Conservation (phyloP, 2,888 invertebrate genomes). For the Chromoteleia sp. region DNA sequence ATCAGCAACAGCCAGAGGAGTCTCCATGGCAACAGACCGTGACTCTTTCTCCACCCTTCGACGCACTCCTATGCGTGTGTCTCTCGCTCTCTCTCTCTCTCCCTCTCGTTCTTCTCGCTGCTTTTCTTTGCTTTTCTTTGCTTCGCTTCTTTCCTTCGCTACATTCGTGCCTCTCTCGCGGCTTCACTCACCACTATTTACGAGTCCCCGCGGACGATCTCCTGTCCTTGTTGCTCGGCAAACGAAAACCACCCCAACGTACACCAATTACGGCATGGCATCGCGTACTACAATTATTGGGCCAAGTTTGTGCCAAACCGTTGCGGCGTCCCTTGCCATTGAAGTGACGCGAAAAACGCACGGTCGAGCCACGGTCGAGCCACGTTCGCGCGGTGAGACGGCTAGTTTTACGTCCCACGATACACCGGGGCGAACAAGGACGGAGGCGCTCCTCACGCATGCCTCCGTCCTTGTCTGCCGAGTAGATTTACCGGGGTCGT, state of each 20-base stretch:
- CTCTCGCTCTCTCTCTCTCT: conserved; percentile 45
- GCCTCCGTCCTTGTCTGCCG: conserved; percentile 9
- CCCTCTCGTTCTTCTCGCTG: conserved; percentile 28
- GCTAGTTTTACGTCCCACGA: conserved; percentile 26
- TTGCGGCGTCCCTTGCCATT: conserved; percentile 4
- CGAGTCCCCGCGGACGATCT: conserved; percentile 64
- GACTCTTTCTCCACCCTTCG: conserved; percentile 59
- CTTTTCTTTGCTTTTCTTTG: conserved; percentile 15
- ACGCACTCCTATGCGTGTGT: conserved; percentile 48
- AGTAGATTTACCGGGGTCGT: background rate
- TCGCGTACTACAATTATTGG: conserved; percentile 34
- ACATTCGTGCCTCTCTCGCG: conserved; percentile 53
- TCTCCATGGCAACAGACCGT: conserved; percentile 66
- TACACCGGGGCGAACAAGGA: conserved; percentile 41
- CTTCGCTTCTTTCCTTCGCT: conserved; percentile 40
- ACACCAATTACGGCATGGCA: conserved; percentile 41
- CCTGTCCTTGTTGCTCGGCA: conserved; percentile 32
- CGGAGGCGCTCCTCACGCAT: conserved; percentile 10
- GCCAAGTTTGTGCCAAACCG: conserved; percentile 22
- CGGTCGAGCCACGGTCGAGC: too few relatives aligned
- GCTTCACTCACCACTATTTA: conserved; percentile 69
- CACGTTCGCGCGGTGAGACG: background rate
- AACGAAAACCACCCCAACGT: conserved; percentile 22
- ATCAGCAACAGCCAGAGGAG: conserved; percentile 52
- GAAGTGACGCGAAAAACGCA: conserved; percentile 22